phyloP scores from a whole-genome alignment of 2,888 invertebrate species.

The Melinaea marsaeus region DNA sequence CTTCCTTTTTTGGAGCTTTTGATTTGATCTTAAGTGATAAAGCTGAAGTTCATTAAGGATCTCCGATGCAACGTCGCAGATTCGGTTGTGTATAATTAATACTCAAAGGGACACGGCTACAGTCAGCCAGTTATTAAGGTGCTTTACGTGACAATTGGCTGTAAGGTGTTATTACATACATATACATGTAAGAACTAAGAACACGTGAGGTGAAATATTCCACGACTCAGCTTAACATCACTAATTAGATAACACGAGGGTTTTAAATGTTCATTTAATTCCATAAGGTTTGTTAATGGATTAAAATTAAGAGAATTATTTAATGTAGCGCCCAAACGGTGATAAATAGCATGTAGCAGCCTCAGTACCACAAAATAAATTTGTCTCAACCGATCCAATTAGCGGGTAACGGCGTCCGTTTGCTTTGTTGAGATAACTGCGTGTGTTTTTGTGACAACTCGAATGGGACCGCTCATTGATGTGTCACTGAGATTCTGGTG shows the following conservation, averaged over 20 bases:
- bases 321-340: too few relatives aligned
- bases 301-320: too few relatives aligned
- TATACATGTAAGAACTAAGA: neutral
- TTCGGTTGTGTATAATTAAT: neutral
- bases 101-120: neutral
- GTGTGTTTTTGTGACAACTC: constrained; percentile 44
- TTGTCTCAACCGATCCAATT: constrained; percentile 10
- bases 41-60: too few relatives aligned
- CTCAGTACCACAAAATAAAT: too few relatives aligned
- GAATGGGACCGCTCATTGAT: constrained; percentile 29
- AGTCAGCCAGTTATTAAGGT: neutral
- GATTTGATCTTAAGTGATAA: too few relatives aligned
- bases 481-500: too few relatives aligned
- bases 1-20: too few relatives aligned
- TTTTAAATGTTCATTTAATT: too few relatives aligned
- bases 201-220: neutral
- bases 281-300: too few relatives aligned
- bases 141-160: neutral
- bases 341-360: too few relatives aligned
- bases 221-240: too few relatives aligned
- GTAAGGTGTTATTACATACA: neutral
- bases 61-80: neutral
- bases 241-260: too few relatives aligned
- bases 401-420: constrained; percentile 15
- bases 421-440: constrained; percentile 40